Base-by-base conservation (phyloP, 2,888 invertebrate species). In the Andrena chrysosceles region DNA sequence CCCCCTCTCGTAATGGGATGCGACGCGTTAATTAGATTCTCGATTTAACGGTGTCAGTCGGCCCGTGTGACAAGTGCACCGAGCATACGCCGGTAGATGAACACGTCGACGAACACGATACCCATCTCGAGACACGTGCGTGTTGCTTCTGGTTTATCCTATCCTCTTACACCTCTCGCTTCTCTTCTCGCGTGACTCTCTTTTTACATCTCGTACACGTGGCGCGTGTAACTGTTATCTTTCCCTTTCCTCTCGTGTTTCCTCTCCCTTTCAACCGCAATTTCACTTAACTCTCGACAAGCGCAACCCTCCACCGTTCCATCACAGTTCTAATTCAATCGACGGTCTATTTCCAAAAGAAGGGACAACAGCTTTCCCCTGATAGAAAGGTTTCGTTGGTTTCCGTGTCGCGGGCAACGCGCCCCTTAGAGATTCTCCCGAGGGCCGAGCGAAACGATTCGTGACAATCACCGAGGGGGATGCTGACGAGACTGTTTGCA, bases 91-190 rank as follows among this genome's bases (percentile, higher is more conserved):
- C 56, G 63, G 68, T 49, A 63, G 76, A 73, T 33, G 73, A 63
- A 73, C 69, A 64, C 72, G 77, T 60, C 68, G 74, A 64, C 77
- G 77, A 82, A 83, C 73, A 82, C 74, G 77, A 77, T 80, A 83
- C 73, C 60, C 70, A 67, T 67, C 77, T 77, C 73, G 62, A 73
- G 62, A 81, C 77, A 82, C 77, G 79, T 64, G 78, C 75, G 70
- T 79, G 69, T 64, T 70, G 68, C 71, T 62, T 77, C 83, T 59
- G 72, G 68, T 70, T 78, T 77, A 56, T 73, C 78, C 85, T 89
- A 89, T 89, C 88, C 87, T 87, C 89, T 89, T 86, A 69, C 81
- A 70, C 76, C 83, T 83, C 75, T 76, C 78, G 70, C 80, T 77
- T 79, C 72, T 74, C 82, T 71, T 84, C 81, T 81, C 82, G 77